A percentile compares a stretch with the other conserved stretches of the same genome.
phyloP scores from a whole-genome alignment of 2,113 vertebrate genomes.

The Poeciliopsis retropinna region DNA sequence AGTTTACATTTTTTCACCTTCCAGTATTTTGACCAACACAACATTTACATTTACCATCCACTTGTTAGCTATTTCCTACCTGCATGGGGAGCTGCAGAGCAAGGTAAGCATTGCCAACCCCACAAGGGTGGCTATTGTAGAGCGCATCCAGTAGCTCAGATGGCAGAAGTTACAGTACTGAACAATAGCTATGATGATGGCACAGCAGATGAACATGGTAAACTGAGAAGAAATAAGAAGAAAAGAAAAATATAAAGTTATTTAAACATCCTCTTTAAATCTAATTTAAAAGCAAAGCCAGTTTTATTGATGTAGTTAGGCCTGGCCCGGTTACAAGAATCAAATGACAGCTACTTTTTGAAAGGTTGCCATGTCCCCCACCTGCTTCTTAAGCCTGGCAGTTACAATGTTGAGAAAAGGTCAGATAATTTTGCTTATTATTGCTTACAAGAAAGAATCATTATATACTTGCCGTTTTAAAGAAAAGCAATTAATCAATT shows the following conservation, averaged over 20 bases:
- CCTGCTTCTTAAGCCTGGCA: not conserved
- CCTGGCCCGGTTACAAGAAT: not conserved
- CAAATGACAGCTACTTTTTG: not conserved
- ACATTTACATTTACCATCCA: not conserved
- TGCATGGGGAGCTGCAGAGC: constrained; percentile 85
- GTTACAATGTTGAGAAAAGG: not conserved
- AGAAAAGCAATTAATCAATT: too few species aligned
- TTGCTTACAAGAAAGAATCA: too few species aligned
- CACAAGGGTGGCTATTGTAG: constrained; percentile 87
- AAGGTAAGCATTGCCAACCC: constrained; percentile 86
- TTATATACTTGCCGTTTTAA: too few species aligned
- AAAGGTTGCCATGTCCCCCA: not conserved
- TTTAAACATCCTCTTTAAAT: not conserved
- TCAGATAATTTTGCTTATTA: too few species aligned
- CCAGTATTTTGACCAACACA: not conserved
- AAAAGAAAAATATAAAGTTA: not conserved
- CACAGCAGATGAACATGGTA: constrained; percentile 90
- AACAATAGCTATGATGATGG: constrained; percentile 89
- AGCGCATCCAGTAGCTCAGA: constrained; percentile 98
- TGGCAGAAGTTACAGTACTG: constrained; percentile 99
- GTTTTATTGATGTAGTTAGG: not conserved
- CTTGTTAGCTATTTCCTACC: constrained; percentile 35
- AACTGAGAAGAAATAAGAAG: constrained; percentile 76
- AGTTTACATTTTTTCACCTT: not conserved
- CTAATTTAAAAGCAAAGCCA: too few species aligned